Percentiles rank a stretch among this genome's conserved stretches.
Conservation (phyloP, 2,888 invertebrate species). For the Apotomis betuletana region DNA sequence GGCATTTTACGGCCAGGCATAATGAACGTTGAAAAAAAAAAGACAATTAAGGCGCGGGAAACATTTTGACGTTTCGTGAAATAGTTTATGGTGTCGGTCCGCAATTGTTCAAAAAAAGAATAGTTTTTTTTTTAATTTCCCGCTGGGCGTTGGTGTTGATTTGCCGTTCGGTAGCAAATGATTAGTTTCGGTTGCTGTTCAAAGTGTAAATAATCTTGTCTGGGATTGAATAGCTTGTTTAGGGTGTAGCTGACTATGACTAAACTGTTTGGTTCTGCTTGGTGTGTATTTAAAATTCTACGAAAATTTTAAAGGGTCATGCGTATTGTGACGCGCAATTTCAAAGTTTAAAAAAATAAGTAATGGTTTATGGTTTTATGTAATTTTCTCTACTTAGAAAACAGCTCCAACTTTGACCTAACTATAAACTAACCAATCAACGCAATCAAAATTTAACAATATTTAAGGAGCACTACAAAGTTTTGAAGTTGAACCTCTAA, state of each 20-base stretch:
- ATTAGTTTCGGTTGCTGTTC: constrained; percentile 77
- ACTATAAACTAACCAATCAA: too few relatives aligned
- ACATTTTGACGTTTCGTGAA: constrained; percentile 72
- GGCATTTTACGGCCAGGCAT: constrained; percentile 49
- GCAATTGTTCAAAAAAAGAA: constrained; percentile 67
- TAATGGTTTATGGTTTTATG: too few relatives aligned
- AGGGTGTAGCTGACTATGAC: constrained; percentile 55
- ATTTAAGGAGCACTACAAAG: too few relatives aligned
- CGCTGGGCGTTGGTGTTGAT: constrained; percentile 68
- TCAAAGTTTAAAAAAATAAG: too few relatives aligned
- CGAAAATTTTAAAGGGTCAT: constrained; percentile 17
- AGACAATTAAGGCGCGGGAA: constrained; percentile 66
- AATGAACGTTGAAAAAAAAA: constrained; percentile 59
- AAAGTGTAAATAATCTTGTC: constrained; percentile 76
- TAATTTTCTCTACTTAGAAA: too few relatives aligned
- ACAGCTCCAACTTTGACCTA: too few relatives aligned
- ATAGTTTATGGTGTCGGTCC: constrained; percentile 66
- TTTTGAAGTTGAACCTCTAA: too few relatives aligned
- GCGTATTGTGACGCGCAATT: constrained; percentile 14
- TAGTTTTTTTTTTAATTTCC: constrained; percentile 64
- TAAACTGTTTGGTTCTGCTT: constrained; percentile 58
- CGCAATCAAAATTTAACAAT: too few relatives aligned
- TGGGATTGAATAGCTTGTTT: constrained; percentile 50
- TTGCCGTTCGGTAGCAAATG: constrained; percentile 76
- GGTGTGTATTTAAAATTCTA: constrained; percentile 15